A percentile compares a stretch with the other conserved stretches of the same genome.
phyloP scores from a whole-genome alignment of 1,140 invertebrate species.

The Aphelinus atriplicis region DNA sequence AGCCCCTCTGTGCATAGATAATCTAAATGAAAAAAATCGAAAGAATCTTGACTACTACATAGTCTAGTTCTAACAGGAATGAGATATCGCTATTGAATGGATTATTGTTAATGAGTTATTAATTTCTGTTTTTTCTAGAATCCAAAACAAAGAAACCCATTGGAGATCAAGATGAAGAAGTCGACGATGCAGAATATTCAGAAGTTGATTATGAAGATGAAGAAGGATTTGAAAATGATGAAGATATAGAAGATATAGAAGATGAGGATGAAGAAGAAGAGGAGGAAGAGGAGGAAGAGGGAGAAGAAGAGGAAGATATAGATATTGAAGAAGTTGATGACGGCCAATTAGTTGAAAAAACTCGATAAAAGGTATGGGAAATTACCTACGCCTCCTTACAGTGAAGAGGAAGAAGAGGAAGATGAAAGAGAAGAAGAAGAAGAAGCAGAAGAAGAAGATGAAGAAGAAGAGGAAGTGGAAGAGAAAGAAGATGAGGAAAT shows the following conservation, averaged over 20 bases:
- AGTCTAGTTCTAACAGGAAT: no score
- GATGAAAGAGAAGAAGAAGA: slow-evolving; percentile 67
- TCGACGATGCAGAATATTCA: slow-evolving; percentile 48
- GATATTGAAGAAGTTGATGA: slow-evolving; percentile 71
- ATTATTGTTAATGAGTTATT: no score
- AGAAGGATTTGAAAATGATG: slow-evolving; percentile 63
- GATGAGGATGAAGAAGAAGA: slow-evolving; percentile 53
- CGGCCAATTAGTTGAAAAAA: slow-evolving; percentile 72
- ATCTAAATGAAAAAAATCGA: no score
- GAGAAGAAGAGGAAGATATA: slow-evolving; percentile 64
- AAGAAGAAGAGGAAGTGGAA: slow-evolving; percentile 55
- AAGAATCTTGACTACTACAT: no score
- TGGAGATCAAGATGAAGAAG: slow-evolving; percentile 42
- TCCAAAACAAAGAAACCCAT: slow-evolving; percentile 43
- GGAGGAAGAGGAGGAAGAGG: slow-evolving; percentile 60
- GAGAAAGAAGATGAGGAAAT: slow-evolving; percentile 61
- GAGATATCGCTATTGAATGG: no score
- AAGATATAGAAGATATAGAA: slow-evolving; percentile 52
- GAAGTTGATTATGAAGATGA: slow-evolving; percentile 63
- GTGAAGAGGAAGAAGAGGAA: slow-evolving; percentile 64
- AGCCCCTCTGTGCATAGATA: no score
- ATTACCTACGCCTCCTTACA: slow-evolving; percentile 65
- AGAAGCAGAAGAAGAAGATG: slow-evolving; percentile 61
- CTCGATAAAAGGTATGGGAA: slow-evolving; percentile 79
- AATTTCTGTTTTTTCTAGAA: slow-evolving; percentile 43